Conservation (phyloP, 2,888 invertebrate genomes). For the Actias luna region DNA sequence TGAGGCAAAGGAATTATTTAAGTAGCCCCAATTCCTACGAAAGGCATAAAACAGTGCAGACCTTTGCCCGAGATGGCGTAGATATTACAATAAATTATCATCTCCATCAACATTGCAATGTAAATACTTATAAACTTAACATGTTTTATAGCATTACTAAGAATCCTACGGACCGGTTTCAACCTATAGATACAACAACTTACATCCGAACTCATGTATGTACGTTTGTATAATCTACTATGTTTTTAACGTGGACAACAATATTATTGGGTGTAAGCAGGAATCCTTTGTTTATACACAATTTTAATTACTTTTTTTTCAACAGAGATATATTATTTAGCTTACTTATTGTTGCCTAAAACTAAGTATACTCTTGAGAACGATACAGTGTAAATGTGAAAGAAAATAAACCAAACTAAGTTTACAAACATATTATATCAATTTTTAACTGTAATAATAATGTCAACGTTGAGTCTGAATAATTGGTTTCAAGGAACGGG, state of each 20-base stretch:
- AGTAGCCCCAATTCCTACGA: neutral
- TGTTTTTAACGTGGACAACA: neutral
- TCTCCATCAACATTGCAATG: conserved; percentile 7
- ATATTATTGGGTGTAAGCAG: neutral
- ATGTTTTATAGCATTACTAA: conserved; percentile 7
- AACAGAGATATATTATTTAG: too few species aligned
- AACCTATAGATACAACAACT: neutral
- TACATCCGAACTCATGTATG: neutral
- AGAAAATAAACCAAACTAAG: too few species aligned
- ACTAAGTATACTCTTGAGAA: neutral
- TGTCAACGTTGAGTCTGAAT: neutral
- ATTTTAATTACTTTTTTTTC: neutral
- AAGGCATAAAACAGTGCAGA: neutral
- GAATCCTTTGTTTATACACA: neutral
- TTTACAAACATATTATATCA: too few species aligned
- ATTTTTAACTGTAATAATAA: neutral
- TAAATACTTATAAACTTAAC: conserved; percentile 8
- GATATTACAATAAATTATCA: conserved; percentile 8
- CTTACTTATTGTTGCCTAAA: too few species aligned
- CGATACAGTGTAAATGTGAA: neutral
- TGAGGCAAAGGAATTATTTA: neutral
- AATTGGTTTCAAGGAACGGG: neutral
- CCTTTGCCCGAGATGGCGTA: neutral
- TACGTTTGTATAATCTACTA: neutral
- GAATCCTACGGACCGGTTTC: conserved; percentile 7